phyloP scores from a whole-genome alignment of 2,113 vertebrate species.

The Coptodon rendalli region DNA sequence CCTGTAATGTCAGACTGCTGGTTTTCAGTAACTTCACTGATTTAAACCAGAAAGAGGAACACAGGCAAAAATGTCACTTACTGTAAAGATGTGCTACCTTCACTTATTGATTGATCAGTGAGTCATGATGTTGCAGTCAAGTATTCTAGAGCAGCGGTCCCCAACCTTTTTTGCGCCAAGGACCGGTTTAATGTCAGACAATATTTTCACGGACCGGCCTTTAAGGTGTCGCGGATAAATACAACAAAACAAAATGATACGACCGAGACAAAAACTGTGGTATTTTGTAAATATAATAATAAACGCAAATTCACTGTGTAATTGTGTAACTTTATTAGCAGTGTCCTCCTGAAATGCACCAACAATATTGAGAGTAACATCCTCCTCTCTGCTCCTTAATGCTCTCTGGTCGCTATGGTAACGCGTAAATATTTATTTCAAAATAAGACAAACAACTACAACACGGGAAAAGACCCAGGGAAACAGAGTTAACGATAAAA shows the following conservation, averaged over 20 bases:
- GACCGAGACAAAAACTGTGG: fast-evolving
- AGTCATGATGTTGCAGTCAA: background rate
- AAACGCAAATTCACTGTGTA: background rate
- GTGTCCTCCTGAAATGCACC: background rate
- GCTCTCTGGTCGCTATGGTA: background rate
- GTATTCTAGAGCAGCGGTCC: fast-evolving
- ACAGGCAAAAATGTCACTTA: background rate
- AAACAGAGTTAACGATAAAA: background rate
- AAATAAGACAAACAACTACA: fast-evolving
- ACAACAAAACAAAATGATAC: background rate
- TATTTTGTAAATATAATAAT: background rate
- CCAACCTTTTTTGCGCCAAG: background rate
- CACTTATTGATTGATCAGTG: background rate
- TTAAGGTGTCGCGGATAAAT: fast-evolving
- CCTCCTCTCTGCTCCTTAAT: no score
- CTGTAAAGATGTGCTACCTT: background rate
- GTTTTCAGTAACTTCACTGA: background rate
- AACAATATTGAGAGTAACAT: no score
- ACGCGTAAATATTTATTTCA: fast-evolving
- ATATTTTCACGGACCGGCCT: background rate
- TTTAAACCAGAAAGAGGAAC: background rate
- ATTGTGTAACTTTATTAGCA: background rate
- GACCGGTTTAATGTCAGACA: background rate
- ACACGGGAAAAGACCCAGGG: background rate
- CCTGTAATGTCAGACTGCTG: background rate